Conservation (phyloP, 2,113 vertebrate species). For the Percina caprodes region DNA sequence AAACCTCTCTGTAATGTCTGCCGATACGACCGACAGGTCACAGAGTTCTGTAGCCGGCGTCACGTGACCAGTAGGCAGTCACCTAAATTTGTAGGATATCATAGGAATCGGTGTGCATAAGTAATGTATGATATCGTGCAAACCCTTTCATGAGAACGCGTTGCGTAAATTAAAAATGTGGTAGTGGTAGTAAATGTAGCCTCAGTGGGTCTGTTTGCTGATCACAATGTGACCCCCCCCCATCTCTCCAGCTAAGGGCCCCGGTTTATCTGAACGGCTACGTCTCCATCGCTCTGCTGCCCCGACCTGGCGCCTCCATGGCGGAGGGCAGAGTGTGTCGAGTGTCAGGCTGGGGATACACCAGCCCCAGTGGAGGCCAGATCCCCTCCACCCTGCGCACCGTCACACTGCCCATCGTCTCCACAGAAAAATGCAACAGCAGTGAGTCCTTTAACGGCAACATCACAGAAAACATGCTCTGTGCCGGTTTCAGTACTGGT, state of each 20-base stretch:
- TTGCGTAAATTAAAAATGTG: too few species aligned
- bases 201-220: not conserved
- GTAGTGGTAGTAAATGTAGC: too few species aligned
- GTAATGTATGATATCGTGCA: too few species aligned
- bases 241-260: slow-evolving; percentile 77
- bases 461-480: slow-evolving; percentile 87
- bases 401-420: slow-evolving; percentile 83
- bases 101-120: too few species aligned
- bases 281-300: slow-evolving; percentile 81
- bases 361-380: slow-evolving; percentile 63
- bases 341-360: slow-evolving; percentile 88
- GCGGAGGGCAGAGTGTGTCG: slow-evolving; percentile 80
- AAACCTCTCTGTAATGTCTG: too few species aligned
- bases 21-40: too few species aligned
- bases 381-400: slow-evolving; percentile 81
- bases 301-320: slow-evolving; percentile 68
- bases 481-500: slow-evolving; percentile 82
- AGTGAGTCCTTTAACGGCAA: slow-evolving; percentile 78
- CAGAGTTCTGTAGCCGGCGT: too few species aligned
- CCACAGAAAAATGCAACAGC: slow-evolving; percentile 80
- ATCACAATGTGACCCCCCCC: not conserved
- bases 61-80: too few species aligned
- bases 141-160: too few species aligned
- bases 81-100: too few species aligned
- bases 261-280: slow-evolving; percentile 81